Percentiles rank a stretch among this genome's conserved stretches.
Conservation (phyloP, 2,113 vertebrate genomes). For the Gallinago paraguaiae region DNA sequence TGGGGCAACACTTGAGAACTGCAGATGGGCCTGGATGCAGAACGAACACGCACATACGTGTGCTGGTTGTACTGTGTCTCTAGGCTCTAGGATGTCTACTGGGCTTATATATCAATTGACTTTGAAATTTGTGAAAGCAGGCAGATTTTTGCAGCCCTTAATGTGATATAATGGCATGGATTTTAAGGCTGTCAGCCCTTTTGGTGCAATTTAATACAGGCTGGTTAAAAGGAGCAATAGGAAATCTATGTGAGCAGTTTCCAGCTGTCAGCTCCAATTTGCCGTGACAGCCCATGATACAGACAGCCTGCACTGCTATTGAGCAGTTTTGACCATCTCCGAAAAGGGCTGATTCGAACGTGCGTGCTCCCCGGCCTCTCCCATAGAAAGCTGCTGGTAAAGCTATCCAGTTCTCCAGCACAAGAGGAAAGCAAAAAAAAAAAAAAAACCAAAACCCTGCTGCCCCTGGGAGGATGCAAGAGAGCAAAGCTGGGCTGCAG, state of each 20-base stretch:
- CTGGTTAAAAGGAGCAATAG: conserved; percentile 66
- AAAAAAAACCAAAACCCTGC: background rate
- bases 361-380: background rate
- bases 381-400: conserved; percentile 16
- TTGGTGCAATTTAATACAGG: conserved; percentile 65
- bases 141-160: conserved; percentile 44
- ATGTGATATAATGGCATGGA: conserved; percentile 29
- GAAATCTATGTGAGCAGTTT: conserved; percentile 74
- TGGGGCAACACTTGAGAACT: background rate
- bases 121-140: conserved; percentile 65
- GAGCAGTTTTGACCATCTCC: background rate
- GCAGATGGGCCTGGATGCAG: background rate
- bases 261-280: conserved; percentile 71
- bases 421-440: background rate
- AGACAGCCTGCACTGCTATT: background rate
- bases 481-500: background rate
- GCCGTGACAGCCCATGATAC: conserved; percentile 20
- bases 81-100: background rate
- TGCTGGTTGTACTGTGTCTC: background rate
- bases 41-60: background rate
- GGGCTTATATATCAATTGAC: conserved; percentile 59
- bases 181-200: conserved; percentile 65
- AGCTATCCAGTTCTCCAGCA: background rate
- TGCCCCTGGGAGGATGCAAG: background rate
- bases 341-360: conserved; percentile 8